A percentile compares a stretch with the other conserved stretches of the same genome.
Conservation (phyloP, 2,888 invertebrate genomes). For the Sympetrum striolatum region DNA sequence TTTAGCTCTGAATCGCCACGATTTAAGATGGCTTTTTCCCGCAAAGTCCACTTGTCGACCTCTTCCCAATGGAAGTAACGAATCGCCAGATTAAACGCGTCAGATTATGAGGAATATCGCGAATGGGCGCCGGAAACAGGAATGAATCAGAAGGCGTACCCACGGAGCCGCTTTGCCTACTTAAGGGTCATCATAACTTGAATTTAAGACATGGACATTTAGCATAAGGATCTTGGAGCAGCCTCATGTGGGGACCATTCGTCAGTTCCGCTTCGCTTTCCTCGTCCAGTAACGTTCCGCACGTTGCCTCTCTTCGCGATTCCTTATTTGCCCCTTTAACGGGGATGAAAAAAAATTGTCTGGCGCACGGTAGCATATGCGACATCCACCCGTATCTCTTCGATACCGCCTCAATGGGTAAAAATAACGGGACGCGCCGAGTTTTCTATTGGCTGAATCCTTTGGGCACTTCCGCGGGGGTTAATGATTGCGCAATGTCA, state of each 20-base stretch:
- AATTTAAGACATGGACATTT: neutral
- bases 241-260: neutral
- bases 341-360: neutral
- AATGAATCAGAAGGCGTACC: too few relatives aligned
- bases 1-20: too few relatives aligned
- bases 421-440: neutral
- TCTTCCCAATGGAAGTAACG: too few relatives aligned
- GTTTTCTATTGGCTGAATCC: neutral
- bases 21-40: too few relatives aligned
- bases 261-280: neutral
- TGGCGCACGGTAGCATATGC: neutral
- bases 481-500: neutral
- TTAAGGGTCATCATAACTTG: too few relatives aligned
- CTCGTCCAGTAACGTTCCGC: neutral
- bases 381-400: neutral
- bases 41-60: too few relatives aligned
- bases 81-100: too few relatives aligned
- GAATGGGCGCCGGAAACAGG: too few relatives aligned
- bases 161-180: too few relatives aligned
- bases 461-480: neutral
- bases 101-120: too few relatives aligned
- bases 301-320: neutral
- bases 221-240: neutral
- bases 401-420: neutral
- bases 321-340: neutral